Evolutionary conservation across 2,888 invertebrate genomes (phyloP), one percentile per base, ranked within the genome.

Genomic region (Germaria angustata): DNA sequence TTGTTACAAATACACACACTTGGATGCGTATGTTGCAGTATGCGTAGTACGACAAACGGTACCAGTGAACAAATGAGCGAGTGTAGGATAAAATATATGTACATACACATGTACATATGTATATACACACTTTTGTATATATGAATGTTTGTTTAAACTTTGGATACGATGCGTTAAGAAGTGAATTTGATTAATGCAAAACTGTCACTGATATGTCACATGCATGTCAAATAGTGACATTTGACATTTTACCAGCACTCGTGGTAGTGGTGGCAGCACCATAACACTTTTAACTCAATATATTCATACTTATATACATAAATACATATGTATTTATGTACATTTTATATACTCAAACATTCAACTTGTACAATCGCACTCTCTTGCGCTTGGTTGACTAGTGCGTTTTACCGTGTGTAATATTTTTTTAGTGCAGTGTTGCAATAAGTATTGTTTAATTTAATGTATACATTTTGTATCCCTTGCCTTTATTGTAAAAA

Each of bases 131-230:
- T n/a, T n/a, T n/a, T n/a, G n/a, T n/a, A n/a, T n/a, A n/a, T n/a
- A n/a, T n/a, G n/a, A n/a, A 36, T 61, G 11, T 39, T 13, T 53
- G 63, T 53, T 59, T 41, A 34, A 53, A 80, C 36, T 49, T 17
- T 71, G 65, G 57, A 44, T 65, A 36, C 32, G 44, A 41, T 82
- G 78, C 78, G 78, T 87, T 87, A 88, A 90, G 87, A 89, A 89
- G 89, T 87, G 90, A 90, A 90, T 91, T 91, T 91, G 91, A 91
- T 91, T 91, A 91, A 91, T 91, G 91, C 91, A 90, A 89, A 90
- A 89, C 91, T 91, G 91, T 91, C 91, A 91, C 91, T 91, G 91
- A 91, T 91, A 91, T 91, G 91, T 91, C 91, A 91, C 91, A 91
- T 89, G 91, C 90, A 91, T 90, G 91, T 91, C 91, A 91, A 90